Evolutionary conservation across 1,140 invertebrate genomes (phyloP).

Genomic region (Drosophila varians): DNA sequence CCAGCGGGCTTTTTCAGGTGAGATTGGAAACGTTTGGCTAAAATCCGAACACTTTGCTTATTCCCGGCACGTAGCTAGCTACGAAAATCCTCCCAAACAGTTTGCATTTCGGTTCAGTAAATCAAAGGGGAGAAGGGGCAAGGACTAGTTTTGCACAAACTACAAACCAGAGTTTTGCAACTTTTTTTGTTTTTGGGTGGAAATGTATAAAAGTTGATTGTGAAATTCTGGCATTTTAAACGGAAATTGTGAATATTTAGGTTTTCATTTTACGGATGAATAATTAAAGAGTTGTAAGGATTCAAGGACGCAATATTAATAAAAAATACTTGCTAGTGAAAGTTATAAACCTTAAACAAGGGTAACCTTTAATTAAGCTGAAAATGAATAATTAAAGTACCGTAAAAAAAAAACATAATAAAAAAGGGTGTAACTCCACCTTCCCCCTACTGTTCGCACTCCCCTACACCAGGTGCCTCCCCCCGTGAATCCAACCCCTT

Average conservation of each 20-base stretch:
- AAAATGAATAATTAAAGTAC: conserved; percentile 27
- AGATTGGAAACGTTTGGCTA: conserved; percentile 16
- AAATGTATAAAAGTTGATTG: conserved; percentile 18
- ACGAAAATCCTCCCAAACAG: conserved; percentile 20
- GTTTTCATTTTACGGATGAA: conserved; percentile 9
- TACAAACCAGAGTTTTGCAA: conserved; percentile 14
- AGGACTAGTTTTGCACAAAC: not conserved
- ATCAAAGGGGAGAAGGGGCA: not conserved
- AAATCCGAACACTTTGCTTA: conserved; percentile 11
- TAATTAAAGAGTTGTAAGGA: not conserved
- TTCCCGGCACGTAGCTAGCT: conserved; percentile 21
- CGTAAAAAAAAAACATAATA: conserved; percentile 2
- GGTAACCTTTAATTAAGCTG: conserved; percentile 12
- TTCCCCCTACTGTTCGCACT: not conserved
- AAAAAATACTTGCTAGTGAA: no score
- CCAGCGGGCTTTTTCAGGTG: conserved; percentile 15
- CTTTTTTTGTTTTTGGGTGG: not conserved
- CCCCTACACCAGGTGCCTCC: not conserved
- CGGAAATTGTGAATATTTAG: conserved; percentile 1
- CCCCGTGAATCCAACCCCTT: not conserved
- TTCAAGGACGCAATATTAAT: no score
- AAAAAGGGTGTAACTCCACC: conserved; percentile 1
- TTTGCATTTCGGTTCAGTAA: conserved; percentile 19
- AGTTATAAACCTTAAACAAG: no score
- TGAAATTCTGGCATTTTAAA: not conserved